Conservation (phyloP, 1,140 invertebrate genomes). For the Atta cephalotes region DNA sequence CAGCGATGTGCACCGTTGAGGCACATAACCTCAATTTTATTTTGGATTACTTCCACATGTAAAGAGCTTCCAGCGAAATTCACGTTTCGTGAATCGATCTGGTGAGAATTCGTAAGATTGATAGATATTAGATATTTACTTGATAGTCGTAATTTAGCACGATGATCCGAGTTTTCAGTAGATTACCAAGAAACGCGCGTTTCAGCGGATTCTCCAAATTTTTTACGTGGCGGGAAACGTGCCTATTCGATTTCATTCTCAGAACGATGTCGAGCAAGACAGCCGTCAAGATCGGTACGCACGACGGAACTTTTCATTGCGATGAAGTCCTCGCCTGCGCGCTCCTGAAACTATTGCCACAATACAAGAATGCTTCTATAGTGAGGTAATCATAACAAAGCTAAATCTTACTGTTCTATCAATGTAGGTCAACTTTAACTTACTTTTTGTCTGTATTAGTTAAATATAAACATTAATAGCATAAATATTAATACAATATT, state of each 20-base stretch:
- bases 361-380: constrained; percentile 94
- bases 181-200: neutral
- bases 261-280: constrained; percentile 39
- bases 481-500: no score
- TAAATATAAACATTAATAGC: no score
- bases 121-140: neutral
- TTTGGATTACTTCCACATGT: neutral
- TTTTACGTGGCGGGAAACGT: neutral
- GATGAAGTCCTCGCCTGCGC: constrained; percentile 98
- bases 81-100: neutral
- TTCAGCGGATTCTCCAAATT: neutral
- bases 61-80: neutral
- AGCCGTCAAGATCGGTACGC: constrained; percentile 90
- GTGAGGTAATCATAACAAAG: constrained; percentile 87
- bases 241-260: neutral
- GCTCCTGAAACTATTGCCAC: constrained; percentile 93
- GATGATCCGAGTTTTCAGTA: constrained; percentile 25
- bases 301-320: constrained; percentile 96
- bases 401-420: no score
- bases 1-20: neutral
- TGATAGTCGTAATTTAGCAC: neutral
- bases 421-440: no score
- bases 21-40: neutral
- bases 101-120: constrained; percentile 8
- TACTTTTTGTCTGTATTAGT: no score